phyloP scores from a whole-genome alignment of 2,113 vertebrate genomes.

The Saiga tatarica region DNA sequence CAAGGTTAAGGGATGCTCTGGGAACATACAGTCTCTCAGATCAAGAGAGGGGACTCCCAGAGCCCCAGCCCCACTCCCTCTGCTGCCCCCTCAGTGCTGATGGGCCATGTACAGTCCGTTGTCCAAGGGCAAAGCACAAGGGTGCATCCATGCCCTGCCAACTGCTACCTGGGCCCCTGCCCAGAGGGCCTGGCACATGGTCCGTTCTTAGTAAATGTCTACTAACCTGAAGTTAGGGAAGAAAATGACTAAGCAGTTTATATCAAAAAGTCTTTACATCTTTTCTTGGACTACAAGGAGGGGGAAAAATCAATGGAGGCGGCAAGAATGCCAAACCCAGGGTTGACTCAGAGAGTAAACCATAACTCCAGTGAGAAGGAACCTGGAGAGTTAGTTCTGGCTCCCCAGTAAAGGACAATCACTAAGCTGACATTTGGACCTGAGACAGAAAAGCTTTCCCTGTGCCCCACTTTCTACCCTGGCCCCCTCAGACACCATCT shows the following conservation, averaged over 20 bases:
- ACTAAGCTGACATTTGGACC: background rate
- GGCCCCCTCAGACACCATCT: background rate
- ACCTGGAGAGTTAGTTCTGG: background rate
- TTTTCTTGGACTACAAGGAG: background rate
- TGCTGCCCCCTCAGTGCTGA: rapidly evolving
- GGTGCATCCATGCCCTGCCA: rapidly evolving
- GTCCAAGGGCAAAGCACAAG: background rate
- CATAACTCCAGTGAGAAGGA: background rate
- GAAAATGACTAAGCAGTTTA: background rate
- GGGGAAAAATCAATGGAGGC: background rate
- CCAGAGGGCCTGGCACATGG: background rate
- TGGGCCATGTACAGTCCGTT: rapidly evolving
- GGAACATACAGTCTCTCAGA: background rate
- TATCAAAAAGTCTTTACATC: background rate
- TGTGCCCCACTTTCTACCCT: background rate
- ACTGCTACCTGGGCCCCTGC: background rate
- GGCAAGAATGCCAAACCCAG: background rate
- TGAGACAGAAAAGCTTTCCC: background rate
- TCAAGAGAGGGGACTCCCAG: background rate
- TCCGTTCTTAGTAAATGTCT: background rate
- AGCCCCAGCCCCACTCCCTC: background rate
- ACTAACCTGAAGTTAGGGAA: background rate
- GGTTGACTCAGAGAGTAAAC: background rate
- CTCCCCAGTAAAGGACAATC: background rate
- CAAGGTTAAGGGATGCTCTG: background rate